Evolutionary conservation across 2,113 vertebrate species (phyloP), one percentile per base, ranked within the genome.

Genomic region (Oncorhynchus clarkii): DNA sequence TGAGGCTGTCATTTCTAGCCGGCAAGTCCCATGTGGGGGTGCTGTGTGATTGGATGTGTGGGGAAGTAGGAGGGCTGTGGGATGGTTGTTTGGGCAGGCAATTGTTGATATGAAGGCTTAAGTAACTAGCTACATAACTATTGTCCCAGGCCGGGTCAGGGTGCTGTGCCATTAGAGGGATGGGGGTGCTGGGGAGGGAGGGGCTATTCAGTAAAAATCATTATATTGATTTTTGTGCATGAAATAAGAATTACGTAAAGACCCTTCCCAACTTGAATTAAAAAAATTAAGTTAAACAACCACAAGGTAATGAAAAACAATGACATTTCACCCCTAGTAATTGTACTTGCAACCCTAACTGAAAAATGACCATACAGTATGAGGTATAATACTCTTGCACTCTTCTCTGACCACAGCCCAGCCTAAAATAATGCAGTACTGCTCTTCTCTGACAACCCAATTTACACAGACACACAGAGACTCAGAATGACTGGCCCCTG

Each of bases 381-480:
- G 39, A 12, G 39, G 39, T 45, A 45, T 45, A 20, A 20, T 57
- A 57, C 51, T 57, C 2, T 57, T 8, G 51, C 51, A 4, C 54
- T 57, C 54, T 20, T 18, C 54, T 57, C 20, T 57, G 14, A 57
- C 54, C 20, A 3, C 3, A 22, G 22, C 22, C 22, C 83, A 88
- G 75, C 74, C 74, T 78, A 14, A 57, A 18, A 57, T 77, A 66
- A 70, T 79, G 81, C 74, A 45, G 39, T 90, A 87, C 77, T 49
- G 87, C 76, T 84, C 85, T 80, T 81, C 82, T 12, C 78, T 84
- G 88, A 88, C 86, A 88, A 86, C 75, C 24, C 73, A 78, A 73
- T 78, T 80, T 71, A 79, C 75, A 80, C 7, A 16, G 51, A 78
- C 77, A 67, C 78, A 77, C 73, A 78, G 62, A 73, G 80, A 14